These are phyloP conservation scores for Pseudanteris insignis DNA, from an alignment of 2,888 invertebrate species.

Conservation along the genomic window DNA sequence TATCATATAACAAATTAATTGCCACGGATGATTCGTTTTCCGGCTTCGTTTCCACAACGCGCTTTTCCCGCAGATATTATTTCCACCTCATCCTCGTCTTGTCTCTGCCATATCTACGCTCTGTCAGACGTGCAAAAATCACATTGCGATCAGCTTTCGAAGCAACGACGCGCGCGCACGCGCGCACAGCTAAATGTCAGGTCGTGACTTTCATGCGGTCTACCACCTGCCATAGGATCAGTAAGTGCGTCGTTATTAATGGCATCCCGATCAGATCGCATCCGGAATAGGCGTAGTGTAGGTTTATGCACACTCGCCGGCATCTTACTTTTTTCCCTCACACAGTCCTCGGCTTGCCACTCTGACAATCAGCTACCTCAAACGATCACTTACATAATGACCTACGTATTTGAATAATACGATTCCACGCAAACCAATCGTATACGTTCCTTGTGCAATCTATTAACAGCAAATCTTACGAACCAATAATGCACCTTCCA, in stretches of 20 bases:
- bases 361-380: constrained; percentile 37
- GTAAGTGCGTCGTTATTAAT: constrained; percentile 63
- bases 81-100: constrained; percentile 26
- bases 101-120: constrained; percentile 17
- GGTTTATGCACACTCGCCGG: constrained; percentile 40
- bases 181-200: constrained; percentile 62
- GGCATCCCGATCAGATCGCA: constrained; percentile 59
- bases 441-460: constrained; percentile 29
- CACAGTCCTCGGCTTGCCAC: constrained; percentile 14
- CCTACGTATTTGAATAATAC: constrained; percentile 40
- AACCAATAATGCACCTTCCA: no score
- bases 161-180: constrained; percentile 49
- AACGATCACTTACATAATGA: constrained; percentile 42
- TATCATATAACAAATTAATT: constrained; percentile 13
- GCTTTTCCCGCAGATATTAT: constrained; percentile 16
- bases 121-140: constrained; percentile 50
- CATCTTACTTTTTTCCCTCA: constrained; percentile 30
- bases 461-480: constrained; percentile 7
- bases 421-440: constrained; percentile 32
- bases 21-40: constrained; percentile 13
- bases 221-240: constrained; percentile 62
- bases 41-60: constrained; percentile 12
- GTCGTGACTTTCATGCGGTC: constrained; percentile 65
- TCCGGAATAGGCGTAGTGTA: constrained; percentile 56
- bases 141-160: constrained; percentile 55